Conservation (phyloP, 1,140 invertebrate genomes). For the Lethrus apterus region DNA sequence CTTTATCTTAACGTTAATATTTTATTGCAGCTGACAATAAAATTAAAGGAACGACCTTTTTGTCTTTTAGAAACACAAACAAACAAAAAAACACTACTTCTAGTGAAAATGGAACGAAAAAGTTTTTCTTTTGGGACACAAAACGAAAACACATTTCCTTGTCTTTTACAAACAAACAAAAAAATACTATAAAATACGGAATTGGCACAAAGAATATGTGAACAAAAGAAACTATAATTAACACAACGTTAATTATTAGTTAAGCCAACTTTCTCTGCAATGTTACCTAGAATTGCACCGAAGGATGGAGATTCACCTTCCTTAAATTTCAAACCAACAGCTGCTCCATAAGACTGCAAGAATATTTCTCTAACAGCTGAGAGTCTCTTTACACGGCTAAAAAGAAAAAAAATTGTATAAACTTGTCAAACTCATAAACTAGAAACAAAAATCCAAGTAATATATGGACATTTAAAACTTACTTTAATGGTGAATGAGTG, state of each 20-base stretch:
- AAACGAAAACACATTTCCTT: too few species aligned
- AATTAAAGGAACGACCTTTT: too few species aligned
- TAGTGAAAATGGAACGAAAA: too few species aligned
- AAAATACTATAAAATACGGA: too few species aligned
- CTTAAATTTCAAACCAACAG: constrained; percentile 42
- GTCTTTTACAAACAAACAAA: too few species aligned
- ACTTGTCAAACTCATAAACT: constrained; percentile 13
- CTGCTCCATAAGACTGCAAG: constrained; percentile 38
- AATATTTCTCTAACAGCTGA: constrained; percentile 41
- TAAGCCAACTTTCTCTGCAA: constrained; percentile 18
- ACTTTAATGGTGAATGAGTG: constrained; percentile 28
- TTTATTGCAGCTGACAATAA: too few species aligned
- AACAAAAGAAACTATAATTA: background rate
- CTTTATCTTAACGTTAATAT: too few species aligned
- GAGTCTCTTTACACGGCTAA: constrained; percentile 49
- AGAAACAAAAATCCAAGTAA: background rate
- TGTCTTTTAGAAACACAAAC: too few species aligned
- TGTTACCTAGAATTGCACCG: constrained; percentile 12
- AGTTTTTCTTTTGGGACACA: too few species aligned
- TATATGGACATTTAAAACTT: constrained; percentile 1
- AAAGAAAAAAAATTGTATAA: constrained; percentile 23
- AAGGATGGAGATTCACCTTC: constrained; percentile 30
- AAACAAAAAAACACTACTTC: too few species aligned
- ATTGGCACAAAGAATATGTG: constrained; percentile 8
- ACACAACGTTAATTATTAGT: constrained; percentile 1